A percentile compares a stretch with the other conserved stretches of the same genome.
Conservation (phyloP, 2,113 vertebrate genomes). For the Vanacampus margaritifer region DNA sequence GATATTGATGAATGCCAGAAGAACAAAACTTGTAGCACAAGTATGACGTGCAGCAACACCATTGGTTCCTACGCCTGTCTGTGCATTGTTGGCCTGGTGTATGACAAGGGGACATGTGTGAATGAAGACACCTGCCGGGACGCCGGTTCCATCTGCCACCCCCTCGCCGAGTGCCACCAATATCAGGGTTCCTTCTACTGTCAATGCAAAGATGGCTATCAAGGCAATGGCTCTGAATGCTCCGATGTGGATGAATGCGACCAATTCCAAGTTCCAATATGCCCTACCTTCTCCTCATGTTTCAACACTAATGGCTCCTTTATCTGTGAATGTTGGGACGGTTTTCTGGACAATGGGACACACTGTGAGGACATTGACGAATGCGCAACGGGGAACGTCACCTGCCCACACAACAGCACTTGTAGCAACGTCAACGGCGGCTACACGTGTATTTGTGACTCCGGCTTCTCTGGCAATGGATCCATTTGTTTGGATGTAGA, state of each 20-base stretch:
- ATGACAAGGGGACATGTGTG: constrained; percentile 66
- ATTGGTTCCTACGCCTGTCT: constrained; percentile 72
- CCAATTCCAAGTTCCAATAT: constrained; percentile 28
- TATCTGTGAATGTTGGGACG: constrained; percentile 70
- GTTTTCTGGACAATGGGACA: constrained; percentile 66
- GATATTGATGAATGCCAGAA: constrained; percentile 75
- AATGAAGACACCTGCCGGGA: constrained; percentile 61
- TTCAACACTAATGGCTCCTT: constrained; percentile 73
- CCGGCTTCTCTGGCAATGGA: constrained; percentile 64
- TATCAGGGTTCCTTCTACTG: constrained; percentile 71
- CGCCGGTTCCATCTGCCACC: constrained; percentile 53
- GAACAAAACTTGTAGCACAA: constrained; percentile 51
- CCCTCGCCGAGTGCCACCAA: constrained; percentile 57
- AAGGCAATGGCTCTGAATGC: constrained; percentile 71
- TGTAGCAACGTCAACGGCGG: constrained; percentile 69
- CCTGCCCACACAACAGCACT: constrained; percentile 66
- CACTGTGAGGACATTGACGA: constrained; percentile 73
- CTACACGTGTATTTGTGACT: constrained; percentile 68
- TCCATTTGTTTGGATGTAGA: constrained; percentile 73
- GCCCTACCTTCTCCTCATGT: constrained; percentile 68
- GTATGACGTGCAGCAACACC: constrained; percentile 72
- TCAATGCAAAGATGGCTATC: constrained; percentile 64
- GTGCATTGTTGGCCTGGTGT: constrained; percentile 59
- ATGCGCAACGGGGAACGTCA: constrained; percentile 58
- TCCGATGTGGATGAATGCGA: constrained; percentile 73